Evolutionary conservation across 2,888 invertebrate species (phyloP).

Genomic region (Synanthedon vespiformis): DNA sequence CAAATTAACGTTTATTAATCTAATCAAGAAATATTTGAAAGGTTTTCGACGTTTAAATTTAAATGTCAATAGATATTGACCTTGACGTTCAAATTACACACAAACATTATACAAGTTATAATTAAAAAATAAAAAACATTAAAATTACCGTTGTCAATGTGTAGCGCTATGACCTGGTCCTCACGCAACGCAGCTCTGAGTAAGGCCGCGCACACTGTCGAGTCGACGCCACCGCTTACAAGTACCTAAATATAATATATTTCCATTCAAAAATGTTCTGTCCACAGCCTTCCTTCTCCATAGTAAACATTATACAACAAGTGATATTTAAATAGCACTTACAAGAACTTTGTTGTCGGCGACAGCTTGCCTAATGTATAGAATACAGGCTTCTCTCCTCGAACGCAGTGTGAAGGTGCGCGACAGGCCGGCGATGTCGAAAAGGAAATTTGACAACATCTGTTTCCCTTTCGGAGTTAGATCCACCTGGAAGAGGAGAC

Average conservation of each 20-base stretch:
- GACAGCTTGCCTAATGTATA: constrained; percentile 90
- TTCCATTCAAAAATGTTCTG: too few relatives aligned
- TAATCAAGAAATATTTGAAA: too few relatives aligned
- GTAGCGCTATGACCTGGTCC: constrained; percentile 94
- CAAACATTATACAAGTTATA: not conserved
- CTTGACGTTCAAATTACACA: too few relatives aligned
- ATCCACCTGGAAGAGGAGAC: constrained; percentile 76
- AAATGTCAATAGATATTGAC: too few relatives aligned
- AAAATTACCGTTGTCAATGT: constrained; percentile 92
- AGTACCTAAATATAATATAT: constrained; percentile 72
- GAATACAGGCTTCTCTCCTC: constrained; percentile 90
- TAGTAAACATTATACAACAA: not conserved
- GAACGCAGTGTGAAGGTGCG: constrained; percentile 90
- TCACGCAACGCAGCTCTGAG: constrained; percentile 89
- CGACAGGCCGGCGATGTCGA: constrained; percentile 87
- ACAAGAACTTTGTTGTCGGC: constrained; percentile 94
- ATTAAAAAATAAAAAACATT: not conserved
- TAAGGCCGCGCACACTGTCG: constrained; percentile 98
- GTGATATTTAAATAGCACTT: constrained; percentile 34
- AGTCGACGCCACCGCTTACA: constrained; percentile 98
- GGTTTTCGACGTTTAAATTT: too few relatives aligned
- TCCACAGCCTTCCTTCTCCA: too few relatives aligned
- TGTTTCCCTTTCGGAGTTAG: constrained; percentile 90
- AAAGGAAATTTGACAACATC: constrained; percentile 95
- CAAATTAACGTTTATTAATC: too few relatives aligned